phyloP scores from a whole-genome alignment of 2,113 vertebrate genomes.

The Okapia johnstoni region DNA sequence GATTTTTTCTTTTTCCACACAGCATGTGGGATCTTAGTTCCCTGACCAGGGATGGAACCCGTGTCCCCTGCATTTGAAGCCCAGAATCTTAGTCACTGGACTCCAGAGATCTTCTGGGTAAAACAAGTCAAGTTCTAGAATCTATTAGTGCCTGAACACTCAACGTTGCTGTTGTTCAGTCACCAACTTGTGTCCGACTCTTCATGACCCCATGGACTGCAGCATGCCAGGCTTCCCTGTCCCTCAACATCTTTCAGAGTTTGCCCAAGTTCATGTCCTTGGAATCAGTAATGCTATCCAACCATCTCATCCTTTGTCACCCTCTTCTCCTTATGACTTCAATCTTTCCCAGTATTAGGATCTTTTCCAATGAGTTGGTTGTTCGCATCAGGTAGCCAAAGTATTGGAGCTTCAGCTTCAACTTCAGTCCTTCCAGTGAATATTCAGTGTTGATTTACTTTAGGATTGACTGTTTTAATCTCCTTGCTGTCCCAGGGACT shows the following conservation, averaged over 20 bases:
- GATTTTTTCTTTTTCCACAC: neutral
- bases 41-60: neutral
- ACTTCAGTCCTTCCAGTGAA: neutral
- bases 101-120: neutral
- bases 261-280: neutral
- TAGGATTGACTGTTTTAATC: neutral
- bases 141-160: neutral
- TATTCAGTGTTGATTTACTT: neutral
- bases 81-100: neutral
- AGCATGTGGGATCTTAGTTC: neutral
- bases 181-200: neutral
- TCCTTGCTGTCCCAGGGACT: neutral
- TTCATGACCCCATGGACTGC: neutral
- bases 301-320: neutral
- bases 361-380: fast-evolving
- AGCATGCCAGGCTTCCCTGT: neutral
- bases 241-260: neutral
- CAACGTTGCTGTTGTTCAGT: neutral
- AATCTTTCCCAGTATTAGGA: neutral
- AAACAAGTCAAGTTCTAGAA: neutral
- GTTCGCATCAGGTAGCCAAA: neutral
- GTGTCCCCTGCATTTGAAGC: neutral
- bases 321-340: neutral
- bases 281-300: neutral
- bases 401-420: neutral